phyloP scores from a whole-genome alignment of 2,888 invertebrate species.

The Eupsilia transversa region DNA sequence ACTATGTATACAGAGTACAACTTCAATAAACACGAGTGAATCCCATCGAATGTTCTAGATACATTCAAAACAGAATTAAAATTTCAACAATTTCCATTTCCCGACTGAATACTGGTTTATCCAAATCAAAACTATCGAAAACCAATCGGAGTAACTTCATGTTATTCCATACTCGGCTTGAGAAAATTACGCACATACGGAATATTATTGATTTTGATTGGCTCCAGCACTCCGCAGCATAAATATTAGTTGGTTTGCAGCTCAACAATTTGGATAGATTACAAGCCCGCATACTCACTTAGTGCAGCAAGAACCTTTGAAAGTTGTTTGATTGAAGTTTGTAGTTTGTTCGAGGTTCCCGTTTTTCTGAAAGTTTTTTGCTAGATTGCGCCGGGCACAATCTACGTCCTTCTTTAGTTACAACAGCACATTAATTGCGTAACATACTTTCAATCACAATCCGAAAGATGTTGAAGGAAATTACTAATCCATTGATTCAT shows the following conservation, averaged over 20 bases:
- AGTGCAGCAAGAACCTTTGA: constrained; percentile 53
- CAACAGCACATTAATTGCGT: not conserved
- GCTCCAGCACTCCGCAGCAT: constrained; percentile 58
- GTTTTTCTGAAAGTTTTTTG: constrained; percentile 9
- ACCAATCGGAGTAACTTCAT: constrained; percentile 65
- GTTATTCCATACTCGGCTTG: constrained; percentile 61
- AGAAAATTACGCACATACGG: constrained; percentile 67
- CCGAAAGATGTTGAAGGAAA: not conserved
- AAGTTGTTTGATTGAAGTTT: constrained; percentile 59
- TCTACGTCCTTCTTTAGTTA: not conserved
- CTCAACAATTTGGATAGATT: constrained; percentile 60
- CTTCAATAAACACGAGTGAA: not conserved
- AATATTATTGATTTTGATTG: constrained; percentile 74
- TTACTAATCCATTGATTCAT: not conserved
- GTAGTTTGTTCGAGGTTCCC: constrained; percentile 22
- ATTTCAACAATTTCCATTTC: constrained; percentile 27
- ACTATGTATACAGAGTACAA: not conserved
- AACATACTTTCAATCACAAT: not conserved
- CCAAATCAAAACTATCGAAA: constrained; percentile 52
- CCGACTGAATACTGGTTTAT: constrained; percentile 24
- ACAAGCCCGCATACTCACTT: constrained; percentile 66
- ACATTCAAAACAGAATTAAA: constrained; percentile 26
- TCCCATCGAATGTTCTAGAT: not conserved
- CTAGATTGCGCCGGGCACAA: not conserved
- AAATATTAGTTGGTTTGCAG: constrained; percentile 72